Base-by-base conservation (phyloP, 2,113 vertebrate species). In the Ammodytes dubius region DNA sequence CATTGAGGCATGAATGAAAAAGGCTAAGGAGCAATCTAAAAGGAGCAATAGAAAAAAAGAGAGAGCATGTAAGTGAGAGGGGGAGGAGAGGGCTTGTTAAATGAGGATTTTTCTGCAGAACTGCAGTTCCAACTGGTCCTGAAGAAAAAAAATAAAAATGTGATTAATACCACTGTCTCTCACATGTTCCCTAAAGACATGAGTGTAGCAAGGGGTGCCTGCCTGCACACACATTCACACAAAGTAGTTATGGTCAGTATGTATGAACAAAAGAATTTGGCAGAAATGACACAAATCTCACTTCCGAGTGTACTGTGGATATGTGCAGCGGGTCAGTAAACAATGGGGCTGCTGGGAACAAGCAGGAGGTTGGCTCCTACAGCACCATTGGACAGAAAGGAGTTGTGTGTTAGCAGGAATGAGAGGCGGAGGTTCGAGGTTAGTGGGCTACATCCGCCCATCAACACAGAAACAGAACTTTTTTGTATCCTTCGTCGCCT, bases 121-220 rank as follows among this genome's bases (percentile, higher is more conserved):
- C 35, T 79, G 65, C 75, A 87, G 69, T 74, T 27, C 27, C 67
- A 66, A 75, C 70, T 27, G 27, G 1, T 27, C 27, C 27, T 27
- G 3, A 69, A 75, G 63, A 76, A 87, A 56, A 17, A 17, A 79
- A 77, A 83, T 2, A 17, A 43, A 76, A 88, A 79, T 70, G 74
- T 74, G 87, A 91, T 88, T 84, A 91, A 68, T 83, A 74, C 68
- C 45, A 71, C 73, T 42, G 76, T 81, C 69, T 73, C 67, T 79
- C 63, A 68, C 72, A 60, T 40, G 17, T 4, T 79, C 79, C 74
- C 76, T 53, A 27, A 81, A 52, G 79, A 86, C 39, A 35, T 19
- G 6, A 52, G 61, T 49, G 53, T 50, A 1, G 53, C 54, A 39
- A 67, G 50, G 53, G 17, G 27, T 10, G 47, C 47, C 40, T 15